These are phyloP conservation scores for Mixornis gularis DNA, from an alignment of 2,113 vertebrate species.

Conservation along the genomic window DNA sequence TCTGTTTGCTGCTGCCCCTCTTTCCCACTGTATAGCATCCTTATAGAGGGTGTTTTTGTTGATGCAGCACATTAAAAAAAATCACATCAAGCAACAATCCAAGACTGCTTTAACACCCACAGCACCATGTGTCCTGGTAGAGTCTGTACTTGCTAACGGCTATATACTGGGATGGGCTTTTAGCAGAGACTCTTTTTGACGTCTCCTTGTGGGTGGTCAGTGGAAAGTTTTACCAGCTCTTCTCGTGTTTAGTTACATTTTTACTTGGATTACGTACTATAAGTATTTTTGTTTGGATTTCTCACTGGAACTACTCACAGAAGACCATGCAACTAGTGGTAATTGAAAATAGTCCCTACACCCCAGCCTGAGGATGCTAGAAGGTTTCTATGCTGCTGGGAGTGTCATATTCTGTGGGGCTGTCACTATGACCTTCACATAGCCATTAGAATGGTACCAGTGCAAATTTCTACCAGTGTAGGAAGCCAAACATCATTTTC, in stretches of 20 bases:
- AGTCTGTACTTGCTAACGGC: conserved; percentile 5
- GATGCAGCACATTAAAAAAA: neutral
- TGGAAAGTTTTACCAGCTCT: conserved; percentile 6
- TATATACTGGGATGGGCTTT: conserved; percentile 3
- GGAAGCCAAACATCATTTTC: neutral
- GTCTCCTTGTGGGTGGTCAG: conserved; percentile 30
- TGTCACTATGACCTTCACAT: neutral
- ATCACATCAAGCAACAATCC: conserved; percentile 8
- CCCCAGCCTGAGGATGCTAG: neutral
- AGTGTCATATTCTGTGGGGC: neutral
- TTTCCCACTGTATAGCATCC: neutral
- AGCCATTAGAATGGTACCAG: neutral
- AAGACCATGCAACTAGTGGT: neutral
- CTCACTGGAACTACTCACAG: neutral
- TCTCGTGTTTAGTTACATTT: neutral
- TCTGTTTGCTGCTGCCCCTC: neutral
- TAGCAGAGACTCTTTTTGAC: neutral
- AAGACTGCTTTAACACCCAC: conserved; percentile 42
- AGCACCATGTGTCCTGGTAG: conserved; percentile 33
- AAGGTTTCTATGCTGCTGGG: neutral
- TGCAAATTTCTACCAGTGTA: neutral
- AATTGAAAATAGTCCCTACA: neutral
- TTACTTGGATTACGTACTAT: neutral
- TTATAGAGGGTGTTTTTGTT: neutral
- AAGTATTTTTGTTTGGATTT: neutral